These are phyloP conservation scores for Cacoxenus indagator DNA, from an alignment of 2,888 invertebrate genomes.

Conservation along the genomic window DNA sequence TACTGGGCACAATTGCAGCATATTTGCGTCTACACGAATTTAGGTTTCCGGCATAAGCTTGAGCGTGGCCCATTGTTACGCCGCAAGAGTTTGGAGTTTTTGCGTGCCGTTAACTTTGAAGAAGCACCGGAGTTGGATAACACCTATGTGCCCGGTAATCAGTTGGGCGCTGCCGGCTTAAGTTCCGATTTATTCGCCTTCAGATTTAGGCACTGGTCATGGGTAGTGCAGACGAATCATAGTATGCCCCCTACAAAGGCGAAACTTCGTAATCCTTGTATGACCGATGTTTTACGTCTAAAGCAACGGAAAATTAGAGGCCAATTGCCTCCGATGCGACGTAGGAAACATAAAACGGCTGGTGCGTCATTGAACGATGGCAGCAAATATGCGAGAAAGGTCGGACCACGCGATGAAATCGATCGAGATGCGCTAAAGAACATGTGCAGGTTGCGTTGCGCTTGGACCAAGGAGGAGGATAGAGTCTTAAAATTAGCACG, in stretches of 20 bases:
- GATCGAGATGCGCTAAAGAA: constrained; percentile 77
- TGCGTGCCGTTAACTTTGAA: constrained; percentile 49
- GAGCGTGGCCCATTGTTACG: constrained; percentile 14
- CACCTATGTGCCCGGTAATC: constrained; percentile 80
- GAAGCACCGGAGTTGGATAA: constrained; percentile 71
- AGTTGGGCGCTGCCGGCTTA: constrained; percentile 76
- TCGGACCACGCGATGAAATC: constrained; percentile 74
- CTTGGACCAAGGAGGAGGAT: constrained; percentile 80
- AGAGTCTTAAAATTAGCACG: constrained; percentile 78
- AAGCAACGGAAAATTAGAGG: constrained; percentile 2
- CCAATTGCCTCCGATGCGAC: not conserved
- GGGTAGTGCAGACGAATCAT: constrained; percentile 56
- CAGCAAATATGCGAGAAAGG: constrained; percentile 32
- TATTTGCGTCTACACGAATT: constrained; percentile 77
- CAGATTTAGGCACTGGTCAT: constrained; percentile 77
- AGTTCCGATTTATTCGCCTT: constrained; percentile 80
- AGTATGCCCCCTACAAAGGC: constrained; percentile 19
- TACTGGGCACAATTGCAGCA: constrained; percentile 81
- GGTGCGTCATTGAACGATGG: too few species aligned
- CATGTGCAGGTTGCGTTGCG: constrained; percentile 75
- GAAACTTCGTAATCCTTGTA: constrained; percentile 23
- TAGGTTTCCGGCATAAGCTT: constrained; percentile 67
- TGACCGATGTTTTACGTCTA: constrained; percentile 24
- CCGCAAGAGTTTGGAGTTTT: constrained; percentile 42
- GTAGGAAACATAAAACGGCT: too few species aligned